Evolutionary conservation across 2,888 invertebrate genomes (phyloP).

Genomic region (Pollenia labialis): DNA sequence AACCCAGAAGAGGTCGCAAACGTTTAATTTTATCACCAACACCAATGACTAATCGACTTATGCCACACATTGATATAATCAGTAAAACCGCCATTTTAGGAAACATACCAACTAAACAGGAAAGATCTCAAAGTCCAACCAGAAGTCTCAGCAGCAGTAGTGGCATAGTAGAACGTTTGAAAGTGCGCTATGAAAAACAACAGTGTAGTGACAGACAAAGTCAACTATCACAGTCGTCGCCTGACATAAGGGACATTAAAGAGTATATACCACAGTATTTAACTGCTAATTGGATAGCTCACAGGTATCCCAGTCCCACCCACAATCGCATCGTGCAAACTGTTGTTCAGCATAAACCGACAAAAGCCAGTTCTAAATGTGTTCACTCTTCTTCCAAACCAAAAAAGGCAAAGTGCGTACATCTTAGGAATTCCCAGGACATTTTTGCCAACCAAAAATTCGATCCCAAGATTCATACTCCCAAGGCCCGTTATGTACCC

Average conservation of each 20-base stretch:
- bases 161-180: conserved; percentile 88
- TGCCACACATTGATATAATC: conserved; percentile 96
- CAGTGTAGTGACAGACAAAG: conserved; percentile 44
- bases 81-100: conserved; percentile 90
- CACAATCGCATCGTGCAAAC: conserved; percentile 84
- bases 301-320: conserved; percentile 89
- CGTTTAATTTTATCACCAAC: conserved; percentile 86
- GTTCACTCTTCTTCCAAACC: conserved; percentile 49
- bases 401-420: conserved; percentile 29
- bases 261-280: conserved; percentile 90
- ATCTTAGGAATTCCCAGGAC: conserved; percentile 81
- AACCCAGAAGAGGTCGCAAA: conserved; percentile 80
- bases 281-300: conserved; percentile 92
- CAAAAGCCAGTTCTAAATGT: not conserved
- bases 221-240: conserved; percentile 90
- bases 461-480: conserved; percentile 90
- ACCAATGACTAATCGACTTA: conserved; percentile 86
- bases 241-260: conserved; percentile 90
- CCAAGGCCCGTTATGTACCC: conserved; percentile 91
- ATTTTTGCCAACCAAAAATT: conserved; percentile 88
- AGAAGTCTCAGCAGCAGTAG: conserved; percentile 76
- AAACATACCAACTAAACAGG: conserved; percentile 13
- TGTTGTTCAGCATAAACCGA: not conserved
- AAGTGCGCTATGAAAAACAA: conserved; percentile 87
- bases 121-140: conserved; percentile 68